phyloP scores from a whole-genome alignment of 2,888 invertebrate genomes.

The Aleiodes alternator region DNA sequence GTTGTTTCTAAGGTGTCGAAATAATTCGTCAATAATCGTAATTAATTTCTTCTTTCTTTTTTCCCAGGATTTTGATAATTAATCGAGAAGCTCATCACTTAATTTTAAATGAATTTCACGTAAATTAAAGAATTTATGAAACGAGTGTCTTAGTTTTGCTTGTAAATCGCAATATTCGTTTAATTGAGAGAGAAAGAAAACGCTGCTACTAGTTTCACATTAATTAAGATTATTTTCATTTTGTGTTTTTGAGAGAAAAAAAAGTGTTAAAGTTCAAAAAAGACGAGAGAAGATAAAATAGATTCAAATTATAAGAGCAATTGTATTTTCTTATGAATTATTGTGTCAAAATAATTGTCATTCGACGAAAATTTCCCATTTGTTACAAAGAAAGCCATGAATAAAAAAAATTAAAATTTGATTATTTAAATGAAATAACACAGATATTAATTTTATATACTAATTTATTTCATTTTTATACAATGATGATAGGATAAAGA shows the following conservation, averaged over 20 bases:
- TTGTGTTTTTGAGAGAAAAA: too few species aligned
- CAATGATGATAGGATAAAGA: constrained; percentile 41
- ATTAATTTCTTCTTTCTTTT: constrained; percentile 30
- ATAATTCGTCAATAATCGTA: not conserved
- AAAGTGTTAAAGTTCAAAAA: not conserved
- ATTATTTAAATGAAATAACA: not conserved
- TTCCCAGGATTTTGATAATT: constrained; percentile 42
- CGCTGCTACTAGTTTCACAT: constrained; percentile 11
- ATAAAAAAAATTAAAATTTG: too few species aligned
- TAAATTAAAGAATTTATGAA: constrained; percentile 9
- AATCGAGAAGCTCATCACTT: not conserved
- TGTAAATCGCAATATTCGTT: constrained; percentile 1
- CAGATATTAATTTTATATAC: constrained; percentile 30
- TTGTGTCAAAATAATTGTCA: not conserved
- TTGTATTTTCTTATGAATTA: not conserved
- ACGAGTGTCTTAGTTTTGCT: constrained; percentile 11
- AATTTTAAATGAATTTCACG: constrained; percentile 3
- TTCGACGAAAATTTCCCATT: too few species aligned
- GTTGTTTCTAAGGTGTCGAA: too few species aligned
- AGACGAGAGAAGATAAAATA: not conserved
- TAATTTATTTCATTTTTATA: constrained; percentile 43
- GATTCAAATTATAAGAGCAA: not conserved
- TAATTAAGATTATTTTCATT: constrained; percentile 5
- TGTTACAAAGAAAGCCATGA: too few species aligned
- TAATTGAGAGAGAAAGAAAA: not conserved